phyloP scores from a whole-genome alignment of 2,113 vertebrate genomes.

The Crotalus viridis region DNA sequence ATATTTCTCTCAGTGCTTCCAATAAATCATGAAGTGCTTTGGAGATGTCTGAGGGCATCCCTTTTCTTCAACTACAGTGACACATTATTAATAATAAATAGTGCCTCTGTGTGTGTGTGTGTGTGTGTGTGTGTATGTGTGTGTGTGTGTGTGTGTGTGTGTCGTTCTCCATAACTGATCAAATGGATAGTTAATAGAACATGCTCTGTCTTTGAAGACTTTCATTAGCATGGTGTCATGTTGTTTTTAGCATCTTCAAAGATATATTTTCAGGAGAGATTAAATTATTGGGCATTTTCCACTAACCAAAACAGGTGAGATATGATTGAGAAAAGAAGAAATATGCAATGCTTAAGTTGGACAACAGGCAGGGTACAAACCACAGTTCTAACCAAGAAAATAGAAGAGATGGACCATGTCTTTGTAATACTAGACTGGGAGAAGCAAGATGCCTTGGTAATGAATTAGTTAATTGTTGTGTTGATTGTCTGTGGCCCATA shows the following conservation, averaged over 20 bases:
- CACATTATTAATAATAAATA: conserved; percentile 63
- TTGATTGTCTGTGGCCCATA: not conserved
- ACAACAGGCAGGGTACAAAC: not conserved
- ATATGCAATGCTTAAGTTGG: not conserved
- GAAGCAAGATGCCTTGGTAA: not conserved
- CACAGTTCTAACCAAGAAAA: not conserved
- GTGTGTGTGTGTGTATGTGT: not conserved
- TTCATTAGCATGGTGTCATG: not conserved
- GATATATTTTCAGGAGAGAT: not conserved
- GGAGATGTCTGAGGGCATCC: conserved; percentile 58
- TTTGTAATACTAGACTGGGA: not conserved
- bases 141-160: not conserved
- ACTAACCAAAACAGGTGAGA: not conserved
- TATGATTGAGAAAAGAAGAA: not conserved
- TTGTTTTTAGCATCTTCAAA: not conserved
- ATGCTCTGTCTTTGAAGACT: not conserved
- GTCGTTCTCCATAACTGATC: not conserved
- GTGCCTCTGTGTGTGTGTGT: not conserved
- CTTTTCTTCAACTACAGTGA: conserved; percentile 62
- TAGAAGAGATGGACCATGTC: not conserved
- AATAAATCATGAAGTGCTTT: conserved; percentile 68
- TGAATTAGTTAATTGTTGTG: not conserved
- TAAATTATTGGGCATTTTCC: not conserved
- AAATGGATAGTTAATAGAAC: conserved; percentile 1
- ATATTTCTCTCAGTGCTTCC: conserved; percentile 62